Conservation (phyloP, 2,888 invertebrate species). For the Drosophila gaucha region DNA sequence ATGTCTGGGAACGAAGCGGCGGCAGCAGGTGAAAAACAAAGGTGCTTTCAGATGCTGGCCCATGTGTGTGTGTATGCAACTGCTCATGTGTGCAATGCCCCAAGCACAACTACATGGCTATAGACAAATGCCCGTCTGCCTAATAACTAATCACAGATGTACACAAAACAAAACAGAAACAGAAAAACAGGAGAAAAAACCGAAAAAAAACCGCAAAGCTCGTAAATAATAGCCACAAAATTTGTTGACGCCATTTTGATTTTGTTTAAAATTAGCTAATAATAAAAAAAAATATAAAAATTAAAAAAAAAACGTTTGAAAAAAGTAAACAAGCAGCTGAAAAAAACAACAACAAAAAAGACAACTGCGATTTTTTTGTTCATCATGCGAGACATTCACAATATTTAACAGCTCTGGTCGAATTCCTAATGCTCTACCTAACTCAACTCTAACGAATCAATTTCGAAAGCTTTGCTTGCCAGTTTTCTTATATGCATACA, state of each 20-base stretch:
- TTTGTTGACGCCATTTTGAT: conserved; percentile 65
- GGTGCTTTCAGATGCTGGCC: conserved; percentile 45
- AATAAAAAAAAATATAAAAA: conserved; percentile 45
- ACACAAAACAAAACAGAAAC: conserved; percentile 1
- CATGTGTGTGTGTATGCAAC: background rate
- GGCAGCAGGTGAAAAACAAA: conserved; percentile 55
- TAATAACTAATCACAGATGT: conserved; percentile 28
- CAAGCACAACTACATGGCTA: conserved; percentile 9
- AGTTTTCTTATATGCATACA: background rate
- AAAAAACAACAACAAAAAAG: conserved; percentile 31
- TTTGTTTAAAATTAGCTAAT: conserved; percentile 74
- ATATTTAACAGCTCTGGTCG: conserved; percentile 3
- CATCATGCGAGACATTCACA: conserved; percentile 30
- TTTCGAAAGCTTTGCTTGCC: background rate
- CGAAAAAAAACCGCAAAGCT: conserved; percentile 32
- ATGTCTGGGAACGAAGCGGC: conserved; percentile 65
- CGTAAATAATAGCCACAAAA: conserved; percentile 59
- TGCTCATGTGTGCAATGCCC: conserved; percentile 20
- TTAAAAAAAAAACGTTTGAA: conserved; percentile 4
- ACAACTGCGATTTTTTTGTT: conserved; percentile 18
- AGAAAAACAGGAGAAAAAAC: background rate
- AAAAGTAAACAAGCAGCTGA: conserved; percentile 45
- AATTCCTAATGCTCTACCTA: conserved; percentile 31
- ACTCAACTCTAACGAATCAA: conserved; percentile 22
- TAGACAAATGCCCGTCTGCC: conserved; percentile 9